A percentile compares a stretch with the other conserved stretches of the same genome.
These are phyloP conservation scores for Campylomormyrus tamandua DNA, from an alignment of 2,113 vertebrate genomes.

Conservation along the genomic window DNA sequence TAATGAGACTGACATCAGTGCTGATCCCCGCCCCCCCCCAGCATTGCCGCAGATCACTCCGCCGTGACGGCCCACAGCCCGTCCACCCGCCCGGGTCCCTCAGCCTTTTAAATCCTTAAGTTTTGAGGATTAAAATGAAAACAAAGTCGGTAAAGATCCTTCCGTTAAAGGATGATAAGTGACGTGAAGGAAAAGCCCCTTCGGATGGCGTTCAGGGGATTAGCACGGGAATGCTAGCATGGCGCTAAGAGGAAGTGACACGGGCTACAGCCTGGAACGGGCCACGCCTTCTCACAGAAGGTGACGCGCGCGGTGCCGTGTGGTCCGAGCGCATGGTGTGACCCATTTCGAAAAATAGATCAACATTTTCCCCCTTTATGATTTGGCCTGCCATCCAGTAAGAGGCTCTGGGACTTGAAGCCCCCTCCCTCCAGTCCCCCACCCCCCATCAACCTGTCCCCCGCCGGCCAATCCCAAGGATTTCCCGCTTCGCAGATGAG, in stretches of 20 bases:
- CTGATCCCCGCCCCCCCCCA: not conserved
- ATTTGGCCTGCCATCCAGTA: not conserved
- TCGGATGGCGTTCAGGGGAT: slow-evolving; percentile 58
- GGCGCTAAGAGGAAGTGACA: not conserved
- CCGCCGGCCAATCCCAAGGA: slow-evolving; percentile 27
- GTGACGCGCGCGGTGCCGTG: not conserved
- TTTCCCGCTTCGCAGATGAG: slow-evolving; percentile 42
- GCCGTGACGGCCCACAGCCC: slow-evolving; percentile 36
- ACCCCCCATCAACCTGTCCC: not conserved
- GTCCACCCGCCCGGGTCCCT: slow-evolving; percentile 31
- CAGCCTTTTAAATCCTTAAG: slow-evolving; percentile 36
- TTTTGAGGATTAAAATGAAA: slow-evolving; percentile 45
- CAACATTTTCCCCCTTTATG: not conserved
- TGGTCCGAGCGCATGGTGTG: not conserved
- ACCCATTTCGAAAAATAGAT: not conserved
- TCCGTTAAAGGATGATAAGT: slow-evolving; percentile 58
- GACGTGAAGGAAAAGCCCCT: slow-evolving; percentile 51
- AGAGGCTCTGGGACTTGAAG: not conserved
- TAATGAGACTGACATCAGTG: not conserved
- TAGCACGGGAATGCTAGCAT: slow-evolving; percentile 37
- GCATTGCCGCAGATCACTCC: not conserved
- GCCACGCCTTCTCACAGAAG: not conserved
- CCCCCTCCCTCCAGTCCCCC: not conserved
- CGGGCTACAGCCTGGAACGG: slow-evolving; percentile 4
- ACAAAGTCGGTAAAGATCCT: slow-evolving; percentile 55